Conservation (phyloP, 2,113 vertebrate species). For the Pelvicachromis taeniatus region DNA sequence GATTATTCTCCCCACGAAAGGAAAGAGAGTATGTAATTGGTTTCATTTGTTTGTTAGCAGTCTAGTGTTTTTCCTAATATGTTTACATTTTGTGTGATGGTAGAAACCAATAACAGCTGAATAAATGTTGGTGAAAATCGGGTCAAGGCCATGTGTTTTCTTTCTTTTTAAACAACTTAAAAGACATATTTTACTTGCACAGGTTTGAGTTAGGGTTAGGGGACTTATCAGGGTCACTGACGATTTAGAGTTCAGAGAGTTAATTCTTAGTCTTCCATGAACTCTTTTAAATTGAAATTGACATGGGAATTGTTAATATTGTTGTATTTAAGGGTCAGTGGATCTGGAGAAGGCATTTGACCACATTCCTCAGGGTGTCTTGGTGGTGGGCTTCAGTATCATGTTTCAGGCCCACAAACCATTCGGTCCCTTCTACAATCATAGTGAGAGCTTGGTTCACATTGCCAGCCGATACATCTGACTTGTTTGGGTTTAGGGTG, state of each 20-base stretch:
- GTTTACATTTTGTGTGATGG: no score
- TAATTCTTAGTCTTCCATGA: neutral
- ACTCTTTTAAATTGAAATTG: neutral
- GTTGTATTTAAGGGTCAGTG: neutral
- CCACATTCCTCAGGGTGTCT: neutral
- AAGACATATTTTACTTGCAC: neutral
- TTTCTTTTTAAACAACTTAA: neutral
- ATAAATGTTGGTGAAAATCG: neutral
- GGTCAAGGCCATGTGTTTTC: neutral
- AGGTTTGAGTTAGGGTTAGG: neutral
- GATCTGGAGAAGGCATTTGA: neutral
- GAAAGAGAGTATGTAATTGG: no score
- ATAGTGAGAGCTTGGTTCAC: neutral
- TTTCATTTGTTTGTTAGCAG: no score
- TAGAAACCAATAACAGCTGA: no score
- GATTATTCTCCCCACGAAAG: no score
- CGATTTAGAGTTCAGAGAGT: neutral
- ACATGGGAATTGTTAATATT: neutral
- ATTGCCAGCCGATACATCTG: rapidly evolving
- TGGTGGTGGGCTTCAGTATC: neutral
- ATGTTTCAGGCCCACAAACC: neutral
- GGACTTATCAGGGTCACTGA: neutral
- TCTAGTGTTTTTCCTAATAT: no score
- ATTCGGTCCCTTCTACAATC: neutral
- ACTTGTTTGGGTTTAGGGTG: neutral